Base-by-base conservation (phyloP, 2,113 vertebrate species). In the Ariopsis seemanni region DNA sequence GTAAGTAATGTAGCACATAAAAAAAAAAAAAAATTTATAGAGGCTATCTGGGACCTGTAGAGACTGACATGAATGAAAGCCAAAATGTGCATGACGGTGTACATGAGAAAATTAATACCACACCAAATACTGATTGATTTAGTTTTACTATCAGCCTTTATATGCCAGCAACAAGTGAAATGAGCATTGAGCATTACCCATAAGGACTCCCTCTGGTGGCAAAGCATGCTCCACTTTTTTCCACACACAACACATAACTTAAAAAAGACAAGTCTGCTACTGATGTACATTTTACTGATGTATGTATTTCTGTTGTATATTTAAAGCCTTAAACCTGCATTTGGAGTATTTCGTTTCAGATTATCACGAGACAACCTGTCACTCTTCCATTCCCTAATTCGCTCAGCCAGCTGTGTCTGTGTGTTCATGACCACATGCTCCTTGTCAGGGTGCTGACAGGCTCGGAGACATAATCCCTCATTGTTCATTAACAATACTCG, bases 401-500 rank as follows among this genome's bases (percentile, higher is more conserved):
- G 2, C 34, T 18, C 12, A 52, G 34, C 48, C 57, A 85, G 58
- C 60, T 80, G 75, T 83, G n/a, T 58, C 55, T 82, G 57, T 83
- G 80, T 63, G 48, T 75, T 62, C 48, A 75, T 53, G 67, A 67
- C 65, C 60, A 11, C 52, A 25, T 48, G 11, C 20, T 48, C 5
- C n/a, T 71, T 4, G 30, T 72, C 85, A 27, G 34, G 74, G 30
- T 83, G 8, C 63, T 42, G 77, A 65, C 88, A 63, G 85, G 50
- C 81, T 89, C 82, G 9, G 22, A 57, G 27, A 85, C 57, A 87
- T 77, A 87, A 84, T 57, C 22, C 42, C 30, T 7, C 82, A 63
- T 89, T 89, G 88, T 89, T 87, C 63, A 22, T 81, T 60, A 20
- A 34, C 80, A 20, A 34, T 72, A 89, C 84, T 83, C 4, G 25